phyloP scores from a whole-genome alignment of 2,113 vertebrate genomes.

The Origma solitaria region DNA sequence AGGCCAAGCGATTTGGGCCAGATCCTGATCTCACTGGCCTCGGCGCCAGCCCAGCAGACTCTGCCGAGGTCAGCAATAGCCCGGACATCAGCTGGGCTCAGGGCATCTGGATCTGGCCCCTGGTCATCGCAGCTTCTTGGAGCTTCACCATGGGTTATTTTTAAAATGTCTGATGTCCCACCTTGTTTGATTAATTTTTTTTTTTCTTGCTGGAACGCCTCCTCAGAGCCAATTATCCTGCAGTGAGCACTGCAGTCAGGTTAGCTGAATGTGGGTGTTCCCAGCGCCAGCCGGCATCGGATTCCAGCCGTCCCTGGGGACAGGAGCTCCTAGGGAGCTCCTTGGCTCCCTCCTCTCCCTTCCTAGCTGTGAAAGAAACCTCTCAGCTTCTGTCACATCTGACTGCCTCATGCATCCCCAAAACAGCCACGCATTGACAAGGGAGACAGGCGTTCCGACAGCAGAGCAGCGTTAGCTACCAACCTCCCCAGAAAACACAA shows the following conservation, averaged over 20 bases:
- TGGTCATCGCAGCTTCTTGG: background rate
- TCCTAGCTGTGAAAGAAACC: conserved; percentile 38
- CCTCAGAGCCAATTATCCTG: background rate
- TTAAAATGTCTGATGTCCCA: background rate
- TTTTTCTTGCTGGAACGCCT: background rate
- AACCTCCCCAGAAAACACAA: background rate
- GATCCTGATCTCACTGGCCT: conserved; percentile 6
- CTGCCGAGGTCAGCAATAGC: background rate
- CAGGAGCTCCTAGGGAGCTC: conserved; percentile 38
- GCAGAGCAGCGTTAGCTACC: background rate
- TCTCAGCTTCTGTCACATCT: conserved; percentile 47
- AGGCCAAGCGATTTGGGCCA: conserved; percentile 14
- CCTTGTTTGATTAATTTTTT: background rate
- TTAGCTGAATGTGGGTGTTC: conserved; percentile 5
- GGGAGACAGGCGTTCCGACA: conserved; percentile 30
- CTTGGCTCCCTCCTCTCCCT: conserved; percentile 39
- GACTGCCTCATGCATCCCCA: conserved; percentile 67
- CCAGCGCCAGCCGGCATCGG: background rate
- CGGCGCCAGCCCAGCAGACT: background rate
- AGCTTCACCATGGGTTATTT: conserved; percentile 22
- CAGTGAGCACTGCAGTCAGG: background rate
- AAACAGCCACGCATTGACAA: conserved; percentile 50
- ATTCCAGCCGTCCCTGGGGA: conserved; percentile 32
- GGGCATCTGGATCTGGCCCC: background rate
- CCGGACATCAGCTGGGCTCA: background rate